phyloP scores from a whole-genome alignment of 2,113 vertebrate species.

The Axis porcinus region DNA sequence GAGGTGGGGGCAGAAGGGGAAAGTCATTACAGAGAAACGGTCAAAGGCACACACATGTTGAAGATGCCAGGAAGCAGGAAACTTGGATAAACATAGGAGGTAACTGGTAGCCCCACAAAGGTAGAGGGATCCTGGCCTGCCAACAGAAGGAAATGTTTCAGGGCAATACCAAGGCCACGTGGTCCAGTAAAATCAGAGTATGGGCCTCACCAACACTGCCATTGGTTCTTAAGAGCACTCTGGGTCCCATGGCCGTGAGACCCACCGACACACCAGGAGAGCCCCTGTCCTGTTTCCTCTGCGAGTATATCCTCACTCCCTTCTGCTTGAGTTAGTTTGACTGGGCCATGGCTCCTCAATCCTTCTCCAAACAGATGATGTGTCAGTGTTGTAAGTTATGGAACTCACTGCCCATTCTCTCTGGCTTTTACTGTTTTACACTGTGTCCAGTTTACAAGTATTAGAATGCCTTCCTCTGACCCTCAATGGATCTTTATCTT shows the following conservation, averaged over 20 bases:
- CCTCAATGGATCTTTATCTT: constrained; percentile 57
- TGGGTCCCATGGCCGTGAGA: too few relatives aligned
- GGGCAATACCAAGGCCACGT: rapidly evolving
- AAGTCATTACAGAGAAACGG: not conserved
- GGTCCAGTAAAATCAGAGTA: not conserved
- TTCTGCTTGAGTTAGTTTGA: not conserved
- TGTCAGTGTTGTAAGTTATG: not conserved
- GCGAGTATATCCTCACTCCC: not conserved
- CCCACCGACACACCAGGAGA: not conserved
- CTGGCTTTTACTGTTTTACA: constrained; percentile 17
- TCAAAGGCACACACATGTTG: not conserved
- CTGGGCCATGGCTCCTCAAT: not conserved
- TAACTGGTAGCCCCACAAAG: not conserved
- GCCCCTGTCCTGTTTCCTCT: rapidly evolving
- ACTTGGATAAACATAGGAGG: too few relatives aligned
- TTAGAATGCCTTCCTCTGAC: constrained; percentile 61
- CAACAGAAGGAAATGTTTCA: not conserved
- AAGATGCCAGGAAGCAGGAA: not conserved
- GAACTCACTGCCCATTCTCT: not conserved
- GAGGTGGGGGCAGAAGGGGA: not conserved
- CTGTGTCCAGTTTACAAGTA: constrained; percentile 56
- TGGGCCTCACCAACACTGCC: not conserved
- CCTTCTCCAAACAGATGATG: not conserved
- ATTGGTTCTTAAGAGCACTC: not conserved
- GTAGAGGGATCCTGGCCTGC: not conserved